These are phyloP conservation scores for Microtus oregoni DNA, from an alignment of 2,113 vertebrate genomes.

Conservation along the genomic window DNA sequence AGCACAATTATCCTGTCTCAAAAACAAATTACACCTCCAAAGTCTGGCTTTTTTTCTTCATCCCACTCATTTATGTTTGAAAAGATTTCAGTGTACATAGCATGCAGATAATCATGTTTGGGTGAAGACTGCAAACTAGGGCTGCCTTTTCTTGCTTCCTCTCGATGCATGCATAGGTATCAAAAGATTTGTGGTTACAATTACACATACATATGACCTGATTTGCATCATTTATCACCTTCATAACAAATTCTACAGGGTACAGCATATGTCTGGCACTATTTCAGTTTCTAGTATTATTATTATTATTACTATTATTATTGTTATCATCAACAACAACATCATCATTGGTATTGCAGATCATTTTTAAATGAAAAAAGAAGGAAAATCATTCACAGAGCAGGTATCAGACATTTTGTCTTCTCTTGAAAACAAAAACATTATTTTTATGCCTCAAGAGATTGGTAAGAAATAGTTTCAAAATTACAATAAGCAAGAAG, in stretches of 20 bases:
- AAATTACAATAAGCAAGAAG: constrained; percentile 65
- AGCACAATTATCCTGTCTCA: constrained; percentile 74
- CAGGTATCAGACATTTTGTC: constrained; percentile 52
- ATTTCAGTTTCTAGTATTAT: neutral
- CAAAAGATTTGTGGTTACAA: neutral
- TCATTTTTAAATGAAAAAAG: neutral
- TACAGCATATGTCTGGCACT: neutral
- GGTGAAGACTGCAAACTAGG: neutral
- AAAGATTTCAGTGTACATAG: constrained; percentile 33
- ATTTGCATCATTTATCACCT: neutral
- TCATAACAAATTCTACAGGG: neutral
- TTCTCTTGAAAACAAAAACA: neutral
- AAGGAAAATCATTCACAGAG: neutral
- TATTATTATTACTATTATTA: neutral
- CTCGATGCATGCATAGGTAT: neutral
- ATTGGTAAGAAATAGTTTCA: constrained; percentile 44
- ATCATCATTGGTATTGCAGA: neutral
- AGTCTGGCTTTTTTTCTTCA: constrained; percentile 61
- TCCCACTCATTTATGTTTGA: constrained; percentile 14
- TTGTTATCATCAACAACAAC: neutral
- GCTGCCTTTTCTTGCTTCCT: neutral
- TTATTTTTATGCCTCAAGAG: constrained; percentile 50
- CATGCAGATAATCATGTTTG: constrained; percentile 4
- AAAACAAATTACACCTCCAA: constrained; percentile 70
- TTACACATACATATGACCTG: neutral